These are phyloP conservation scores for Empidonax traillii DNA, from an alignment of 2,113 vertebrate species.

Conservation along the genomic window DNA sequence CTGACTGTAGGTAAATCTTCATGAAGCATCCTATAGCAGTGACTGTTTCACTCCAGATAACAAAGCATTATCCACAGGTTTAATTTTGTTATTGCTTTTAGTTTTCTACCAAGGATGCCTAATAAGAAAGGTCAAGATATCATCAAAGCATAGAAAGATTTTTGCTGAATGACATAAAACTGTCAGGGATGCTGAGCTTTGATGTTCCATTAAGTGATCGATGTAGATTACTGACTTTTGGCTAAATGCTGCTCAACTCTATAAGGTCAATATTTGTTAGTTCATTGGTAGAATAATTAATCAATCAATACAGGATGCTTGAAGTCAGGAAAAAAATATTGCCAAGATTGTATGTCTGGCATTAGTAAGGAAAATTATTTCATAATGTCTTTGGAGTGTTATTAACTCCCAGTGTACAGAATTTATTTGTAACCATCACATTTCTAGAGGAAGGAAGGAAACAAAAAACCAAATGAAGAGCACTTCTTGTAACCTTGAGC, in stretches of 20 bases:
- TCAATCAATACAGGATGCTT: slow-evolving; percentile 89
- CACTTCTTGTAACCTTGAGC: slow-evolving; percentile 71
- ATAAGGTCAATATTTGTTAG: slow-evolving; percentile 96
- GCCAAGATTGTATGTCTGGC: slow-evolving; percentile 59
- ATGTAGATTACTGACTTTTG: slow-evolving; percentile 87
- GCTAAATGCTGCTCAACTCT: slow-evolving; percentile 85
- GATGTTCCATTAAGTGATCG: slow-evolving; percentile 98
- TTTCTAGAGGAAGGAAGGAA: slow-evolving; percentile 22
- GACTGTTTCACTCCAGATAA: slow-evolving; percentile 47
- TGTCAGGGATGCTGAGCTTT: slow-evolving; percentile 87
- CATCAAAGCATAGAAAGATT: slow-evolving; percentile 82
- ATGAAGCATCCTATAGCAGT: neutral
- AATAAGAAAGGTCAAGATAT: slow-evolving; percentile 86
- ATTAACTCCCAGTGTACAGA: slow-evolving; percentile 70
- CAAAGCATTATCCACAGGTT: slow-evolving; percentile 58
- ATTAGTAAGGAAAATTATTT: slow-evolving; percentile 70
- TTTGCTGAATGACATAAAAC: slow-evolving; percentile 89
- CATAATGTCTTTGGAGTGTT: slow-evolving; percentile 51
- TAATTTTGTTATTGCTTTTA: slow-evolving; percentile 72
- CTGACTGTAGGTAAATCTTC: neutral
- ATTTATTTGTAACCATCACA: slow-evolving; percentile 59
- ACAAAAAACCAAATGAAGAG: slow-evolving; percentile 31
- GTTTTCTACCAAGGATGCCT: slow-evolving; percentile 66
- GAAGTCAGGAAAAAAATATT: slow-evolving; percentile 75
- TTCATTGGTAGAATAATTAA: slow-evolving; percentile 97